These are phyloP conservation scores for Gibbula magus DNA, from an alignment of 2,888 invertebrate species.

Conservation along the genomic window DNA sequence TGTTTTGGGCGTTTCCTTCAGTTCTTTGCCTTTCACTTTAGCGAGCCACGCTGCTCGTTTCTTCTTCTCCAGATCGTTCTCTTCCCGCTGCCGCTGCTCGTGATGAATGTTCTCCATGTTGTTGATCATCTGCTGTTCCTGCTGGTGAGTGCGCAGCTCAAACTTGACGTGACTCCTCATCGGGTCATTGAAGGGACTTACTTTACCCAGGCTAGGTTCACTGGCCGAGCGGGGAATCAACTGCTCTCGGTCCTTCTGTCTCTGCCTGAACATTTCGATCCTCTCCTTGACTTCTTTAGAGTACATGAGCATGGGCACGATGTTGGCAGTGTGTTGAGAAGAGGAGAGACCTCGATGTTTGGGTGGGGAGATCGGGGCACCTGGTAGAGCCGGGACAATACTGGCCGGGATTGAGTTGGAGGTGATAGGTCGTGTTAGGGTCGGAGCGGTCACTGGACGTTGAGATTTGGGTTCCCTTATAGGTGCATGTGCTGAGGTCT, in stretches of 20 bases:
- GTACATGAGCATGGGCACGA: conserved; percentile 73
- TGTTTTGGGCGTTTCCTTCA: not conserved
- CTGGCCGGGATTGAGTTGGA: conserved; percentile 49
- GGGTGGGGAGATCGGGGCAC: conserved; percentile 31
- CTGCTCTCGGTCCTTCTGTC: conserved; percentile 48
- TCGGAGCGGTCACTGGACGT: conserved; percentile 57
- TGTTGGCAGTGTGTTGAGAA: conserved; percentile 54
- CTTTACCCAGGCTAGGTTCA: conserved; percentile 58
- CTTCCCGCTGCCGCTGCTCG: conserved; percentile 49
- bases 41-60: conserved; percentile 64
- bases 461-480: conserved; percentile 23
- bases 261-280: conserved; percentile 44
- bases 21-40: conserved; percentile 53
- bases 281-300: conserved; percentile 64
- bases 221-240: conserved; percentile 46
- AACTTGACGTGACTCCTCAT: conserved; percentile 68
- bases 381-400: conserved; percentile 57
- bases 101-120: conserved; percentile 54
- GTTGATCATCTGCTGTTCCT: conserved; percentile 61
- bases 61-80: conserved; percentile 57
- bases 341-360: conserved; percentile 49
- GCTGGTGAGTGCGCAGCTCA: conserved; percentile 69
- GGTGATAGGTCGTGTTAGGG: conserved; percentile 46
- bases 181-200: conserved; percentile 69
- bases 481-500: conserved; percentile 3